These are phyloP conservation scores for Cynaeus angustus DNA, from an alignment of 2,888 invertebrate species.

Conservation along the genomic window DNA sequence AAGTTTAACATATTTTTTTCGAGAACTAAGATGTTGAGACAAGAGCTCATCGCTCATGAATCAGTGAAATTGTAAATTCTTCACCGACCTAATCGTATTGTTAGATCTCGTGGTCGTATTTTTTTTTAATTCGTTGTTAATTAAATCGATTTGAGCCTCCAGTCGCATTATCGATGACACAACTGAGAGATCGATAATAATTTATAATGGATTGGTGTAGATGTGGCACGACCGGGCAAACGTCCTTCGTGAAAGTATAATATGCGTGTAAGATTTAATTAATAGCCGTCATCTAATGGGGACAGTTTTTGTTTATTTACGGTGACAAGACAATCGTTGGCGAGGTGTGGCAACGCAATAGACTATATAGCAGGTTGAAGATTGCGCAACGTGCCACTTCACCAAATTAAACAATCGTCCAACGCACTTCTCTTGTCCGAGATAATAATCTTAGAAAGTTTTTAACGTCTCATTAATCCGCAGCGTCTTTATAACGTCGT, in stretches of 20 bases:
- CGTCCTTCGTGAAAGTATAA: slow-evolving; percentile 61
- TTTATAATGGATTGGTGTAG: slow-evolving; percentile 54
- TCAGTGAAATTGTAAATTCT: no score
- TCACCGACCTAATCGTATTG: not conserved
- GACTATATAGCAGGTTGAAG: slow-evolving; percentile 54
- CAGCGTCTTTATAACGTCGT: slow-evolving; percentile 12
- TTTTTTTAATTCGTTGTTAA: slow-evolving; percentile 21
- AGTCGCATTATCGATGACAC: slow-evolving; percentile 45
- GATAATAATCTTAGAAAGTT: slow-evolving; percentile 57
- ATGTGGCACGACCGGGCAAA: slow-evolving; percentile 49
- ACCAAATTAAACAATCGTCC: slow-evolving; percentile 60
- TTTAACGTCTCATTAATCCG: slow-evolving; percentile 61
- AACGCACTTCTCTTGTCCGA: slow-evolving; percentile 53
- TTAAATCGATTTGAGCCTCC: slow-evolving; percentile 35
- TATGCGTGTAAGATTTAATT: slow-evolving; percentile 60
- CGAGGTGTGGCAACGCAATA: slow-evolving; percentile 56
- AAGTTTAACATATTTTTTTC: no score
- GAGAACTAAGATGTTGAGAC: no score
- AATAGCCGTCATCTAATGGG: slow-evolving; percentile 61
- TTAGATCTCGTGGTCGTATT: slow-evolving; percentile 5
- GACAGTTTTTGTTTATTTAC: slow-evolving; percentile 64
- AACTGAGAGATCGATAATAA: slow-evolving; percentile 50
- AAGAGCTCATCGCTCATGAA: no score
- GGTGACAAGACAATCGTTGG: slow-evolving; percentile 61
- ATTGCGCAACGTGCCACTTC: slow-evolving; percentile 58